A percentile compares a stretch with the other conserved stretches of the same genome.
Conservation (phyloP, 2,113 vertebrate genomes). For the Aspiorhynchus laticeps region DNA sequence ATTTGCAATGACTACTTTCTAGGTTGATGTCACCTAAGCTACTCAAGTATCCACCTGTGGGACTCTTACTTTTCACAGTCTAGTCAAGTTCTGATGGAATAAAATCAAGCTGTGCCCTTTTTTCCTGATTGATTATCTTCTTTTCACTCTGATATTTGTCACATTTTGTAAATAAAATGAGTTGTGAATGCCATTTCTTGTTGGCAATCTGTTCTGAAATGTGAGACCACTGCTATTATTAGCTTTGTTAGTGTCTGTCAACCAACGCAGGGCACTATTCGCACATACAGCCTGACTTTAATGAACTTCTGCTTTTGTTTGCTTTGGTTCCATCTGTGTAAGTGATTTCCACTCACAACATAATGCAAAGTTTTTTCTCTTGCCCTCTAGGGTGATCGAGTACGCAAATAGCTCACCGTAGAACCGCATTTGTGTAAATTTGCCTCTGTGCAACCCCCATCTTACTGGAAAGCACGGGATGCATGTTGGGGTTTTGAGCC, state of each 20-base stretch:
- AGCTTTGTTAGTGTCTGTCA: neutral
- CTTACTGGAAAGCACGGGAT: slow-evolving; percentile 41
- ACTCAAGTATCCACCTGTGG: neutral
- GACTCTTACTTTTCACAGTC: neutral
- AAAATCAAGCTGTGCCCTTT: neutral
- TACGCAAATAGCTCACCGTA: neutral
- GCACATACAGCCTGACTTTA: neutral
- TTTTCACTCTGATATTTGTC: neutral
- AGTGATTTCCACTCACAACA: slow-evolving; percentile 25
- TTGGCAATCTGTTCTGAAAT: neutral
- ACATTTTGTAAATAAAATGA: neutral
- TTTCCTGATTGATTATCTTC: neutral
- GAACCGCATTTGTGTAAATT: slow-evolving; percentile 35
- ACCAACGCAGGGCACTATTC: neutral
- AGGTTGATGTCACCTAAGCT: neutral
- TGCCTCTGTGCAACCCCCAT: slow-evolving; percentile 25
- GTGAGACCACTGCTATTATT: neutral
- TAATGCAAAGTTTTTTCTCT: slow-evolving; percentile 20
- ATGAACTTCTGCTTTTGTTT: slow-evolving; percentile 23
- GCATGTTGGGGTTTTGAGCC: slow-evolving; percentile 69
- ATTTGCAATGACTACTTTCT: neutral
- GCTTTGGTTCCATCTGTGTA: slow-evolving; percentile 20
- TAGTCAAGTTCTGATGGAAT: neutral
- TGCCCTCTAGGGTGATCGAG: neutral
- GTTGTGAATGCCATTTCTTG: neutral